Percentiles rank a stretch among this genome's conserved stretches.
phyloP scores from a whole-genome alignment of 2,113 vertebrate genomes.

The Dicentrarchus labrax region DNA sequence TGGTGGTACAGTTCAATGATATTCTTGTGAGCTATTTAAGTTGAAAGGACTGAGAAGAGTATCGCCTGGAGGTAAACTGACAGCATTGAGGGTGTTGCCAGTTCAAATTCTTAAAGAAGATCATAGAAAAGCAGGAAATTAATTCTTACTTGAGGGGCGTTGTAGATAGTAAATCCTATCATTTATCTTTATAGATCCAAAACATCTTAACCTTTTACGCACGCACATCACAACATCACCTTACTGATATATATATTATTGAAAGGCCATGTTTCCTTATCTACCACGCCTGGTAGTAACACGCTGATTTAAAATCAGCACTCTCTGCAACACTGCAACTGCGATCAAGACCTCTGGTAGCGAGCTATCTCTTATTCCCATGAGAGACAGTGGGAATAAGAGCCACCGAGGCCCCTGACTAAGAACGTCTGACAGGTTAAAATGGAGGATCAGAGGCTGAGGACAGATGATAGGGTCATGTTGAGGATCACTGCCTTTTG shows the following conservation, averaged over 20 bases:
- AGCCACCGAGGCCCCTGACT: conserved; percentile 41
- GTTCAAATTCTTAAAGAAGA: conserved; percentile 5
- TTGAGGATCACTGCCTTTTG: conserved; percentile 69
- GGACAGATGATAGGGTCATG: conserved; percentile 63
- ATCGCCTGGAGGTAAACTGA: conserved; percentile 40
- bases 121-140: conserved; percentile 42
- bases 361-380: conserved; percentile 40
- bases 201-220: conserved; percentile 38
- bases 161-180: conserved; percentile 13
- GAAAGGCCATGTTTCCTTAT: conserved; percentile 26
- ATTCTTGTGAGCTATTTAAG: conserved; percentile 41
- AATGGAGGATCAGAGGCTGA: conserved; percentile 58
- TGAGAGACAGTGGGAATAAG: conserved; percentile 49
- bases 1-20: conserved; percentile 30
- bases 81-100: conserved; percentile 23
- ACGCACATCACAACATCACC: conserved; percentile 15
- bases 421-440: conserved; percentile 60
- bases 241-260: not conserved
- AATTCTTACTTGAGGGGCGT: conserved; percentile 4
- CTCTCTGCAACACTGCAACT: conserved; percentile 15
- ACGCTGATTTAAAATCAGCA: conserved; percentile 44
- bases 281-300: not conserved
- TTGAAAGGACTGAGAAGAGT: conserved; percentile 29
- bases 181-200: conserved; percentile 28
- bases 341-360: conserved; percentile 43